A percentile compares a stretch with the other conserved stretches of the same genome.
phyloP scores from a whole-genome alignment of 2,888 invertebrate species.

The Listrodromus nycthemerus region DNA sequence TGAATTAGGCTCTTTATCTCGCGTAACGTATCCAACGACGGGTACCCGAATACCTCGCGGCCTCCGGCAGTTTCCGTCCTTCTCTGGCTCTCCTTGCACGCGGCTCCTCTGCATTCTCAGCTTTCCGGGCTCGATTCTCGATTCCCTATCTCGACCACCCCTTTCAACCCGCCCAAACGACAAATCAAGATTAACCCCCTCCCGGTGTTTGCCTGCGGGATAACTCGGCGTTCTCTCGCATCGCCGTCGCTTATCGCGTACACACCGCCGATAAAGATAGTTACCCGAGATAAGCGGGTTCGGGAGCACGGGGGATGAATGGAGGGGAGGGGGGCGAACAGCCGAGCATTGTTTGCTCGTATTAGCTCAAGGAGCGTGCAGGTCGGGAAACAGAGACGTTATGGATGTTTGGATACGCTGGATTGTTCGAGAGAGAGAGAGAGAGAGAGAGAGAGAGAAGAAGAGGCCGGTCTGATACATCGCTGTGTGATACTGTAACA shows the following conservation, averaged over 20 bases:
- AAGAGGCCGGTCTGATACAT: constrained; percentile 39
- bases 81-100: constrained; percentile 5
- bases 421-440: constrained; percentile 70
- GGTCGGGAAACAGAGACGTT: constrained; percentile 62
- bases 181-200: constrained; percentile 72
- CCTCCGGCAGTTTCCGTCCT: constrained; percentile 49
- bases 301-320: constrained; percentile 20
- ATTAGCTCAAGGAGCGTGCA: constrained; percentile 68
- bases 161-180: constrained; percentile 62
- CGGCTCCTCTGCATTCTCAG: constrained; percentile 32
- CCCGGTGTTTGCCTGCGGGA: constrained; percentile 70
- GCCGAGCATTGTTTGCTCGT: constrained; percentile 72
- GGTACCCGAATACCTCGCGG: constrained; percentile 29
- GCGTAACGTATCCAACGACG: constrained; percentile 59
- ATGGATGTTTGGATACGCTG: constrained; percentile 71
- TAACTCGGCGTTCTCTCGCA: constrained; percentile 62
- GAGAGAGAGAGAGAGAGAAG: too few species aligned
- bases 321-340: neutral
- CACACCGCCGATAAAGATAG: constrained; percentile 77
- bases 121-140: constrained; percentile 39
- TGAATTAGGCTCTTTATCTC: constrained; percentile 71
- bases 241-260: constrained; percentile 62
- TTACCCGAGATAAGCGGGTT: constrained; percentile 75
- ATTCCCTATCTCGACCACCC: constrained; percentile 36
- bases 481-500: constrained; percentile 59